Base-by-base conservation (phyloP, 2,888 invertebrate genomes). In the Leptopilina myrica region DNA sequence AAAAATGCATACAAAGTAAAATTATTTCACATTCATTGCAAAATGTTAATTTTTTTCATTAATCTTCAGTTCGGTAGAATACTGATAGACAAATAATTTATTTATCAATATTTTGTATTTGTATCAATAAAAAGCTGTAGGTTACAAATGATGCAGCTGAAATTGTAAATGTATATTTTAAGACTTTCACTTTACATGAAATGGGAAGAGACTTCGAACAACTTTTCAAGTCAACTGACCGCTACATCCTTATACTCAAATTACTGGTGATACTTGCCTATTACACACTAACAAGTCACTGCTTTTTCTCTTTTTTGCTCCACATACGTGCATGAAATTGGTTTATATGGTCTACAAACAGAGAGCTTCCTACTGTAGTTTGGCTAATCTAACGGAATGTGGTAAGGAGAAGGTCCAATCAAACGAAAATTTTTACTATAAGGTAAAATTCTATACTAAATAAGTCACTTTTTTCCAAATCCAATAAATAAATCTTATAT, bases 301-400 rank as follows among this genome's bases (percentile, higher is more conserved):
- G 76, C 76, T 78, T 78, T 87, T 87, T 84, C 84, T 88, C 84
- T 86, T 87, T 87, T 86, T 64, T 76, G 26, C 81, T 82, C 82
- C 84, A 78, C 79, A 85, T 80, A 84, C 84, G 85, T 88, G 88
- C 88, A 87, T 87, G 88, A 88, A 83, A 69, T 49, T 69, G 43
- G 49, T 76, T 69, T 66, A 62, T 65, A 80, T 79, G 79, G 73
- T 79, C 80, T 81, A 81, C 80, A 80, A 81, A 87, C 88, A 91
- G 91, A 88, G 90, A 85, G 90, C 90, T 87, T 91, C 90, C 88
- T 91, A 89, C 89, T 89, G 89, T 90, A 90, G 89, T 88, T 90
- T 91, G 91, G 91, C 90, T 87, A 89, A 90, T 88, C 87, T 90
- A 89, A 87, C 90, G 84, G 82, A 88, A 83, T 84, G 85, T 82